Conservation (phyloP, 2,113 vertebrate genomes). For the Numenius arquata region DNA sequence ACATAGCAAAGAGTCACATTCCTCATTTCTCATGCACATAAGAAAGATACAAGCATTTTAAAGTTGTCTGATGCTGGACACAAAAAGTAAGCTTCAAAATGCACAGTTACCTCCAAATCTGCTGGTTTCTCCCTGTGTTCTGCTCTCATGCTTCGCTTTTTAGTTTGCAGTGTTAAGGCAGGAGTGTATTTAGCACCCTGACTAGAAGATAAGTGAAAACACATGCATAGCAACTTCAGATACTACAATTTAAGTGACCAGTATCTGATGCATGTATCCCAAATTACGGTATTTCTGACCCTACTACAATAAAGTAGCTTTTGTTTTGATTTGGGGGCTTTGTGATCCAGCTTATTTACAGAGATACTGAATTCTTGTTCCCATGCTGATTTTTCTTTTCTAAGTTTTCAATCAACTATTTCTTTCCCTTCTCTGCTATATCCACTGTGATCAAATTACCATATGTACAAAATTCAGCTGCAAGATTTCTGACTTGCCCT, state of each 20-base stretch:
- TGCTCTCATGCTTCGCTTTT: not conserved
- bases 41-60: not conserved
- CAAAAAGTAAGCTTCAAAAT: not conserved
- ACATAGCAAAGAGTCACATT: not conserved
- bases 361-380: not conserved
- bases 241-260: not conserved
- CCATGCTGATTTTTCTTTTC: not conserved
- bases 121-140: not conserved
- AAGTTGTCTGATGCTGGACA: not conserved
- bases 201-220: not conserved
- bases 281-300: not conserved
- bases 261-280: not conserved
- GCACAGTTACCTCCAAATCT: not conserved
- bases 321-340: not conserved
- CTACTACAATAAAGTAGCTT: not conserved
- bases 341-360: not conserved
- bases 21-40: not conserved
- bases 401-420: not conserved
- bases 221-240: not conserved
- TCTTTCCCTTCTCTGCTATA: not conserved
- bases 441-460: slow-evolving; percentile 52
- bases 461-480: slow-evolving; percentile 60
- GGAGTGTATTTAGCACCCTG: not conserved
- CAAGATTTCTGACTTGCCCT: slow-evolving; percentile 51
- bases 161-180: not conserved